Conservation (phyloP, 2,888 invertebrate species). For the Leptopterna dolabrata region DNA sequence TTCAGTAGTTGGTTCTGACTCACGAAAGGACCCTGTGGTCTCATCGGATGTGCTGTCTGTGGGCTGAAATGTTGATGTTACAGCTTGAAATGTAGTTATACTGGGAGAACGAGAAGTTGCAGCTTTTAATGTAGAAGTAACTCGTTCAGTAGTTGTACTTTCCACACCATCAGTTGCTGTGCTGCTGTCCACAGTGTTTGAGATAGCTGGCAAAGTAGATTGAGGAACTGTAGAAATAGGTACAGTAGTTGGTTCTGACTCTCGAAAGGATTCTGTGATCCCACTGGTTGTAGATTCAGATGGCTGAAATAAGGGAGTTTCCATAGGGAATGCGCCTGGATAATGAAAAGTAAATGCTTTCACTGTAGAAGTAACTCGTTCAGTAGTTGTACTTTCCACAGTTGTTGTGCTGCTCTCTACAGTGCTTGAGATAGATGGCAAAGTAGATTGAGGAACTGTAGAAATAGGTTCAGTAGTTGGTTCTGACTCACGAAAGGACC, state of each 20-base stretch:
- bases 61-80: background rate
- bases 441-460: background rate
- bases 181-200: background rate
- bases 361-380: background rate
- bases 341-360: background rate
- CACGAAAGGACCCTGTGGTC: background rate
- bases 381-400: conserved; percentile 33
- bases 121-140: background rate
- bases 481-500: background rate
- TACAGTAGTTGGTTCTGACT: background rate
- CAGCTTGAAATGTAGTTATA: background rate
- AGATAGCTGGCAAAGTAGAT: background rate
- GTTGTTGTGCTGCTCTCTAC: background rate
- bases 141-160: conserved; percentile 36
- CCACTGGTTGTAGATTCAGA: background rate
- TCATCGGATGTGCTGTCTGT: background rate
- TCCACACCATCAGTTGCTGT: background rate
- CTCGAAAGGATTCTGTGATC: background rate
- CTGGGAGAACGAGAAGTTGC: background rate
- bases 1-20: background rate
- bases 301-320: background rate
- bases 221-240: background rate
- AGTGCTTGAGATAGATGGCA: background rate
- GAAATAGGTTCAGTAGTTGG: background rate
- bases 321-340: background rate